Percentiles rank a stretch among this genome's conserved stretches.
Evolutionary conservation across 2,888 invertebrate genomes (phyloP).

Genomic region (Ectemnius cavifrons): DNA sequence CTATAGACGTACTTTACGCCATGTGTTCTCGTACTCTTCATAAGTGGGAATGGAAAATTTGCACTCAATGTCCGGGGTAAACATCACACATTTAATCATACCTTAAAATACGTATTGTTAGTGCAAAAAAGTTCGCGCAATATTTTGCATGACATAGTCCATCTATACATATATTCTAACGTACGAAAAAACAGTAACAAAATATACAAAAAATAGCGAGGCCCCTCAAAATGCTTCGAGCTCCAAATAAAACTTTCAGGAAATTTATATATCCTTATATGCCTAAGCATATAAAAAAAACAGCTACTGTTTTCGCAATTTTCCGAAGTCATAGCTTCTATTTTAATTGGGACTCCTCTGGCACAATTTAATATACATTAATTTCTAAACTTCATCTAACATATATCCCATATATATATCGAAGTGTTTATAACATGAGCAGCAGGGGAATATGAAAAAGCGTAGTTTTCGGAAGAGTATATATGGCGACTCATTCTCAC

Average conservation of each 20-base stretch:
- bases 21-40: constrained; percentile 52
- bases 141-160: no score
- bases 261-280: no score
- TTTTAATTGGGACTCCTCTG: no score
- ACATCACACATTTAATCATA: neutral
- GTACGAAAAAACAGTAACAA: neutral
- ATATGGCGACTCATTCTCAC: constrained; percentile 12
- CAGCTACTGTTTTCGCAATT: no score
- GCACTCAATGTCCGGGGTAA: constrained; percentile 14
- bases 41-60: constrained; percentile 59
- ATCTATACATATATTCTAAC: no score
- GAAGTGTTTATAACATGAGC: no score
- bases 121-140: neutral
- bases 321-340: no score
- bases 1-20: constrained; percentile 27
- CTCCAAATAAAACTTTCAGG: no score
- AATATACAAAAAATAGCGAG: neutral
- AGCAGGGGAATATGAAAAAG: neutral
- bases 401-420: no score
- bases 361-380: no score
- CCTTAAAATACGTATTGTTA: neutral
- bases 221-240: neutral
- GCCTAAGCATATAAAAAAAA: no score
- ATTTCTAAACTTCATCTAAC: no score
- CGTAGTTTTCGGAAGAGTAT: constrained; percentile 13